A percentile compares a stretch with the other conserved stretches of the same genome.
Conservation (phyloP, 2,113 vertebrate species). For the Coptodon bakossiorum region DNA sequence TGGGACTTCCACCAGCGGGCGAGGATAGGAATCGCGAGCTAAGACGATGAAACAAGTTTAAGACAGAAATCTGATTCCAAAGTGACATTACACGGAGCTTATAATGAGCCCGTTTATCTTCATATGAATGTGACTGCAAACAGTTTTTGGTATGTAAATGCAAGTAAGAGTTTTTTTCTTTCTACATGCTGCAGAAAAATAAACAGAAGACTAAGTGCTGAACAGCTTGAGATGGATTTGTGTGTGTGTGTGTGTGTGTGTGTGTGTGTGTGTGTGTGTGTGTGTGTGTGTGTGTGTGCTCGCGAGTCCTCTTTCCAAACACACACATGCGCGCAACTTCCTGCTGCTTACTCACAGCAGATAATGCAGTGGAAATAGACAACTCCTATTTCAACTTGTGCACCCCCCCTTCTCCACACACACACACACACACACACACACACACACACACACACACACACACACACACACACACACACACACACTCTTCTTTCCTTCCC, state of each 20-base stretch:
- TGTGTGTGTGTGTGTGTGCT: background rate
- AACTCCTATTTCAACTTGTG: conserved; percentile 21
- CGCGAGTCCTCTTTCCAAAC: background rate
- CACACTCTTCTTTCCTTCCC: background rate
- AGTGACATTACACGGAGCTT: background rate
- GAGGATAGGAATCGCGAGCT: background rate
- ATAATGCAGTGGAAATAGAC: conserved; percentile 14
- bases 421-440: background rate
- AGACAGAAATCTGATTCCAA: background rate
- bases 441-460: background rate
- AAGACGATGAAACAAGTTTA: background rate
- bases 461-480: background rate
- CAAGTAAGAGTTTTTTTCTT: background rate
- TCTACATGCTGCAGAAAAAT: background rate
- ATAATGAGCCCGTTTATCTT: background rate
- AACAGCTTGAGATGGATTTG: background rate
- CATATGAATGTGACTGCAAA: background rate
- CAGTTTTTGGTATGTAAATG: background rate
- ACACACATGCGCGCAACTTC: background rate
- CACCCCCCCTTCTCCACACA: too few relatives aligned
- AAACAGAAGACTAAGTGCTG: background rate
- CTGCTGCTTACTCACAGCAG: conserved; percentile 6
- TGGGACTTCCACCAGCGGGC: background rate
- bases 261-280: background rate
- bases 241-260: background rate